Percentiles rank a stretch among this genome's conserved stretches.
phyloP scores from a whole-genome alignment of 2,113 vertebrate species.

The Menidia beryllina region DNA sequence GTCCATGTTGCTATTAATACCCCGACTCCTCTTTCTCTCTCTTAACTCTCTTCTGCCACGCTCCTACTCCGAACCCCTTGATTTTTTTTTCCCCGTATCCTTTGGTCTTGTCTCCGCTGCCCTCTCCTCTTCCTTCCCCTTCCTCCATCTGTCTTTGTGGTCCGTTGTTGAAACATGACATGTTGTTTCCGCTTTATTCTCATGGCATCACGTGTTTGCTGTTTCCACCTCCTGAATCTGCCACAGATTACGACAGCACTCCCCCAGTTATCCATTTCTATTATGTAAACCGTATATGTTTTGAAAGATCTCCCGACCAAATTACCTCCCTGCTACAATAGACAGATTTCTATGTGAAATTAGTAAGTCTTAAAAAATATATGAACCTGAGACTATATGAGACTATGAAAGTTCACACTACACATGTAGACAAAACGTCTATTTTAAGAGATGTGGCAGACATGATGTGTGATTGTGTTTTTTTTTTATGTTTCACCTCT shows the following conservation, averaged over 20 bases:
- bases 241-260: background rate
- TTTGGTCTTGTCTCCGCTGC: conserved; percentile 22
- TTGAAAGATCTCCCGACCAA: background rate
- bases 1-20: conserved; percentile 75
- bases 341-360: background rate
- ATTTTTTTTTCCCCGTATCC: conserved; percentile 15
- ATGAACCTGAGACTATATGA: background rate
- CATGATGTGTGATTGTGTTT: background rate
- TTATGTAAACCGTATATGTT: background rate
- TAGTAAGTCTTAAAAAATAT: background rate
- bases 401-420: conserved; percentile 1
- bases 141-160: conserved; percentile 27
- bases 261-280: too few relatives aligned
- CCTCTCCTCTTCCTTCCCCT: conserved; percentile 26
- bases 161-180: background rate
- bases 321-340: background rate
- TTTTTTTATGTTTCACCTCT: background rate
- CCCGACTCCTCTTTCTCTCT: conserved; percentile 17
- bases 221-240: conserved; percentile 1
- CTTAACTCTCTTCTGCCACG: conserved; percentile 25
- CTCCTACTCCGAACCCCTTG: conserved; percentile 41
- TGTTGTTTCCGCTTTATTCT: background rate
- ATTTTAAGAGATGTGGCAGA: background rate
- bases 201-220: background rate
- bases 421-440: too few relatives aligned